Conservation (phyloP, 2,888 invertebrate genomes). For the Aplocera efformata region DNA sequence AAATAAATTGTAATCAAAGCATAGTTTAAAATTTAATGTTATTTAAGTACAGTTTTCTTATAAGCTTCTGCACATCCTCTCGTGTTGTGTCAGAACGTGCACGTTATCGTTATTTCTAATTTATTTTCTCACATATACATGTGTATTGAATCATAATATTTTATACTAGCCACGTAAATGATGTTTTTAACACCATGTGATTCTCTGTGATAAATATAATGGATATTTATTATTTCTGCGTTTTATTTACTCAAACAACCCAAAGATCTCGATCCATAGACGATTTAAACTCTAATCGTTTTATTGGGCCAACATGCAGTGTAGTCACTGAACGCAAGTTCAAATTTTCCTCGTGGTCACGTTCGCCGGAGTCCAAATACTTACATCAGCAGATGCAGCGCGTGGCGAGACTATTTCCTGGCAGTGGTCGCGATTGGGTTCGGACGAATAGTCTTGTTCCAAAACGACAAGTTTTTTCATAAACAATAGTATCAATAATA, state of each 20-base stretch:
- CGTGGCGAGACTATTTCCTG: too few relatives aligned
- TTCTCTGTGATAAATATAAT: conserved; percentile 80
- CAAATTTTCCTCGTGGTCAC: too few relatives aligned
- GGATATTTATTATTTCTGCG: conserved; percentile 66
- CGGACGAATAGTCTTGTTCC: too few relatives aligned
- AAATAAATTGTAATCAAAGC: background rate
- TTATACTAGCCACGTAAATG: conserved; percentile 77
- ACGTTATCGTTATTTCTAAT: conserved; percentile 11
- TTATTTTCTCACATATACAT: conserved; percentile 14
- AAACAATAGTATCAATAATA: too few relatives aligned
- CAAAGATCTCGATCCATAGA: background rate
- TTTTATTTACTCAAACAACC: conserved; percentile 45
- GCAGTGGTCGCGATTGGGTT: too few relatives aligned
- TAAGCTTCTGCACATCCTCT: conserved; percentile 19
- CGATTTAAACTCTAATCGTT: too few relatives aligned
- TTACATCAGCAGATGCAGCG: too few relatives aligned
- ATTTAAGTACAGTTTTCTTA: conserved; percentile 51
- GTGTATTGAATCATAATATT: conserved; percentile 39
- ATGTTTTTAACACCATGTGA: conserved; percentile 80
- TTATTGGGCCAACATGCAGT: too few relatives aligned
- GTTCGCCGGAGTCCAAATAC: too few relatives aligned
- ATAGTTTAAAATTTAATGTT: conserved; percentile 46
- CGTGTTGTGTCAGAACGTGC: conserved; percentile 6
- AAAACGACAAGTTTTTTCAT: too few relatives aligned
- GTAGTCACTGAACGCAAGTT: too few relatives aligned